A percentile compares a stretch with the other conserved stretches of the same genome.
These are phyloP conservation scores for Aspidiotus rigidus DNA, from an alignment of 2,888 invertebrate species.

Conservation along the genomic window DNA sequence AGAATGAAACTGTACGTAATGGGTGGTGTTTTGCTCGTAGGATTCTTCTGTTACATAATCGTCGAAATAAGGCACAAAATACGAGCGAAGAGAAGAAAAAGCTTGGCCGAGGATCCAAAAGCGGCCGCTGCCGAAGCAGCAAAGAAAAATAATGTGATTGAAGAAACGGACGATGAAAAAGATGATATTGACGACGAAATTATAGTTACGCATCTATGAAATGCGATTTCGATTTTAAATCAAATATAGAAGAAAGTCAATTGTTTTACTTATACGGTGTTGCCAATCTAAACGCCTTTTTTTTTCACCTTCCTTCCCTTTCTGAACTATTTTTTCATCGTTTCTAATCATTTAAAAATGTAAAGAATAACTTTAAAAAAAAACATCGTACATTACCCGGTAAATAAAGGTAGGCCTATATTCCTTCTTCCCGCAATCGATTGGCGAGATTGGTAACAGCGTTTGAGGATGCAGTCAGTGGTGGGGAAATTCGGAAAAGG, in stretches of 20 bases:
- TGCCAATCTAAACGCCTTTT: background rate
- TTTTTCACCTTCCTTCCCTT: too few species aligned
- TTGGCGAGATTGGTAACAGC: background rate
- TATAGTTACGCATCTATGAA: slow-evolving; percentile 64
- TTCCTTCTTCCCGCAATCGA: background rate
- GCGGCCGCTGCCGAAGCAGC: slow-evolving; percentile 52
- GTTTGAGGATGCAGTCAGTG: slow-evolving; percentile 3
- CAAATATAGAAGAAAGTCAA: background rate
- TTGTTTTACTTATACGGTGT: background rate
- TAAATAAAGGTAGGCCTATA: too few species aligned
- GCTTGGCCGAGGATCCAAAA: slow-evolving; percentile 58
- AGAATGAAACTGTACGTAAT: slow-evolving; percentile 77
- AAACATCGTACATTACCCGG: too few species aligned
- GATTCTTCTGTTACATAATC: slow-evolving; percentile 65
- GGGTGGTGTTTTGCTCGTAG: slow-evolving; percentile 63
- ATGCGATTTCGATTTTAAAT: background rate
- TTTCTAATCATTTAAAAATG: too few species aligned
- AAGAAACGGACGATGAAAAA: slow-evolving; percentile 76
- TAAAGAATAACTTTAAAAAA: too few species aligned
- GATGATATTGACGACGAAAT: slow-evolving; percentile 83
- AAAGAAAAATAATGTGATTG: slow-evolving; percentile 44
- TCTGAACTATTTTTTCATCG: too few species aligned
- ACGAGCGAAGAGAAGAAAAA: slow-evolving; percentile 68
- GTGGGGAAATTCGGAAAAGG: background rate
- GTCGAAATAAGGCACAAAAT: slow-evolving; percentile 75